A percentile compares a stretch with the other conserved stretches of the same genome.
Evolutionary conservation across 2,113 vertebrate species (phyloP).

Genomic region (Amphiprion percula): DNA sequence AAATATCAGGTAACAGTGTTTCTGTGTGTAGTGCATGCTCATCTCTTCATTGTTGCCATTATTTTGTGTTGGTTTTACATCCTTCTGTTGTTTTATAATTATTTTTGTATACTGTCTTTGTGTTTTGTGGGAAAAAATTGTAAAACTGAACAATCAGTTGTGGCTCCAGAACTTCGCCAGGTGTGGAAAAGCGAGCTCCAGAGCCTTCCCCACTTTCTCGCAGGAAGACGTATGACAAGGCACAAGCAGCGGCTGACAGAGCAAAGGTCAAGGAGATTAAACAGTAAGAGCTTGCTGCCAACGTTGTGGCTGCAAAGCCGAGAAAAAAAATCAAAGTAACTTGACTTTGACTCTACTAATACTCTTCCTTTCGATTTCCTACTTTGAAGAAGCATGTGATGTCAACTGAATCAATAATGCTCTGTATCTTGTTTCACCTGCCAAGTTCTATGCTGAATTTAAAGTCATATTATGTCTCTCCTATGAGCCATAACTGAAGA

Average conservation of each 20-base stretch:
- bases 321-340: constrained; percentile 6
- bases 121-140: constrained; percentile 58
- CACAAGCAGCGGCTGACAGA: constrained; percentile 85
- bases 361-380: constrained; percentile 45
- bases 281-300: constrained; percentile 88
- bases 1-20: constrained; percentile 71
- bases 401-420: constrained; percentile 27
- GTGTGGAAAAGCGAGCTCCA: constrained; percentile 88
- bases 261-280: constrained; percentile 93
- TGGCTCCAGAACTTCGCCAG: constrained; percentile 84
- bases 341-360: constrained; percentile 61
- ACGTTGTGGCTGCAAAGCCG: constrained; percentile 47
- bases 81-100: constrained; percentile 57
- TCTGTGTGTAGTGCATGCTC: constrained; percentile 56
- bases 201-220: constrained; percentile 93
- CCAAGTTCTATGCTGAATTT: constrained; percentile 66
- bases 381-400: constrained; percentile 74
- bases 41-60: constrained; percentile 20
- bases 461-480: constrained; percentile 8
- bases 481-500: background rate
- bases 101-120: constrained; percentile 56
- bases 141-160: constrained; percentile 76
- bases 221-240: constrained; percentile 94
- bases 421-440: constrained; percentile 53
- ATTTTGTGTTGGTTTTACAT: constrained; percentile 42